Evolutionary conservation across 2,888 invertebrate genomes (phyloP).

Genomic region (Aricia artaxerxes): DNA sequence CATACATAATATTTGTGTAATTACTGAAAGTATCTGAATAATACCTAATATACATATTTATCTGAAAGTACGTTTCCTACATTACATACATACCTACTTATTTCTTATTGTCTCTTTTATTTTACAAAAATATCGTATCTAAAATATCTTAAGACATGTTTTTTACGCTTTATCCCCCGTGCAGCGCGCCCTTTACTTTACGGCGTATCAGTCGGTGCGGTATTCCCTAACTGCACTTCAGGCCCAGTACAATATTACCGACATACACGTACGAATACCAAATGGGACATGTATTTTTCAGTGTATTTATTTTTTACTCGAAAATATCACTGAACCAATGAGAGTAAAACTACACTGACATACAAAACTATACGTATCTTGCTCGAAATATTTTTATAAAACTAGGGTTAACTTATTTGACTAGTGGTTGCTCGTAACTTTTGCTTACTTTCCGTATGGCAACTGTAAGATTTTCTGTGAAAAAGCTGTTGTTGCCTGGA

Average conservation of each 20-base stretch:
- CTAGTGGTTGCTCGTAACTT: too few species aligned
- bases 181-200: conserved; percentile 60
- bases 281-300: conserved; percentile 36
- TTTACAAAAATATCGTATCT: background rate
- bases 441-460: too few species aligned
- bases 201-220: conserved; percentile 77
- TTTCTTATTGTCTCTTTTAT: background rate
- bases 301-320: conserved; percentile 27
- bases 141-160: conserved; percentile 40
- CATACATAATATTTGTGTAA: too few species aligned
- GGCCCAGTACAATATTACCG: conserved; percentile 58
- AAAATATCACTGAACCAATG: conserved; percentile 25
- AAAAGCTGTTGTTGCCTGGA: too few species aligned
- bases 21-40: too few species aligned
- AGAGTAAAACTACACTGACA: conserved; percentile 8
- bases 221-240: conserved; percentile 81
- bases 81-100: background rate
- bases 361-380: background rate
- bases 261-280: conserved; percentile 40
- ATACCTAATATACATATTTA: background rate
- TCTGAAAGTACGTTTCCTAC: background rate
- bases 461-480: too few species aligned
- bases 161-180: conserved; percentile 43
- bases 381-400: background rate
- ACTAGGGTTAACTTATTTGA: background rate